Percentiles rank a stretch among this genome's conserved stretches.
These are phyloP conservation scores for Tachysurus vachellii DNA, from an alignment of 2,113 vertebrate genomes.

Conservation along the genomic window DNA sequence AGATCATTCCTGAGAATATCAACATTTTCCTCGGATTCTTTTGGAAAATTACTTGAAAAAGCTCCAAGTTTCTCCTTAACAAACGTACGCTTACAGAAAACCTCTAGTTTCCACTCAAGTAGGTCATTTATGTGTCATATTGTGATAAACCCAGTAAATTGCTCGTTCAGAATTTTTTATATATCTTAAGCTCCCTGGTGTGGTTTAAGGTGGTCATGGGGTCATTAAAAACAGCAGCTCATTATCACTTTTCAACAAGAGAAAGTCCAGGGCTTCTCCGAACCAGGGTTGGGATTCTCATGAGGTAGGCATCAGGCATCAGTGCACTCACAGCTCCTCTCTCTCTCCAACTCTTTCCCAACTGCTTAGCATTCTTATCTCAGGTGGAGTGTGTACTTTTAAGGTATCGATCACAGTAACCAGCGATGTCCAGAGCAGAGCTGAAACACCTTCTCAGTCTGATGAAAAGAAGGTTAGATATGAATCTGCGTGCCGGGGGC, in stretches of 20 bases:
- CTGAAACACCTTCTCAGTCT: neutral
- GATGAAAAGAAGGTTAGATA: neutral
- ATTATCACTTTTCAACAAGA: neutral
- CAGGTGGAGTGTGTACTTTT: neutral
- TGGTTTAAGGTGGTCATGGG: neutral
- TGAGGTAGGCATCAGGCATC: neutral
- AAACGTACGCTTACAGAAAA: neutral
- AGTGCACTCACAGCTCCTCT: neutral
- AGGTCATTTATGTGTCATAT: neutral
- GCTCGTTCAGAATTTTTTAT: neutral
- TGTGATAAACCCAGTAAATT: neutral
- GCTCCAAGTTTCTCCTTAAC: neutral
- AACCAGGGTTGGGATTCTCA: neutral
- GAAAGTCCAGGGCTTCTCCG: neutral
- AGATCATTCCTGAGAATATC: neutral
- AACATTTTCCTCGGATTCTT: neutral
- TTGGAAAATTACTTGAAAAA: neutral
- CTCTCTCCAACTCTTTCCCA: neutral
- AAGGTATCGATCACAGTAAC: slow-evolving; percentile 1
- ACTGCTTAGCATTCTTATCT: slow-evolving; percentile 17
- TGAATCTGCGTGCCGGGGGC: neutral
- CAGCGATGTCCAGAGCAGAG: neutral
- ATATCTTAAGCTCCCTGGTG: neutral
- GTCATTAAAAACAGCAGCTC: neutral
- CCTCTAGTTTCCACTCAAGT: neutral